Percentiles rank a stretch among this genome's conserved stretches.
These are phyloP conservation scores for Channa maculata DNA, from an alignment of 2,113 vertebrate species.

Conservation along the genomic window DNA sequence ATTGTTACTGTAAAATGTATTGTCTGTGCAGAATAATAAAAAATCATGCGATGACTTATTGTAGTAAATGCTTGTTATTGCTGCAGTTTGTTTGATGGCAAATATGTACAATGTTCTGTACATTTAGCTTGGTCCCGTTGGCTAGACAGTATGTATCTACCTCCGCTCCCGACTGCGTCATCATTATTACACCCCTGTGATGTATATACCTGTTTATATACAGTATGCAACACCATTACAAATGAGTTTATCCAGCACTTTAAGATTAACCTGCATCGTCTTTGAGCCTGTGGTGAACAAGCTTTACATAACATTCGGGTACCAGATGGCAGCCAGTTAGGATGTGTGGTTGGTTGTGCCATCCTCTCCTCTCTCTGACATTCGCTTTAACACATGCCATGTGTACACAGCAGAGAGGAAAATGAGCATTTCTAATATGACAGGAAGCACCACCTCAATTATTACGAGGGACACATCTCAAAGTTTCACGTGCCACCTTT, in stretches of 20 bases:
- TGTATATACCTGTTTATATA: slow-evolving; percentile 33
- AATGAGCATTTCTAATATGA: slow-evolving; percentile 20
- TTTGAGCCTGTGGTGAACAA: slow-evolving; percentile 10
- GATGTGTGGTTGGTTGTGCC: slow-evolving; percentile 22
- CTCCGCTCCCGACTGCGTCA: slow-evolving; percentile 12
- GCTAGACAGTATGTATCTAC: slow-evolving; percentile 2
- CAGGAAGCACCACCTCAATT: slow-evolving; percentile 15
- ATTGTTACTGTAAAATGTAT: slow-evolving; percentile 31
- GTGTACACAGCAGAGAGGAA: slow-evolving; percentile 34
- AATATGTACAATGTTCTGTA: slow-evolving; percentile 66
- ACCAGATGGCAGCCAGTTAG: slow-evolving; percentile 74
- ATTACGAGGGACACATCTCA: slow-evolving; percentile 10
- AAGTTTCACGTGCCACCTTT: slow-evolving; percentile 33
- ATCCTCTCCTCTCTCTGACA: slow-evolving; percentile 44
- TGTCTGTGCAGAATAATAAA: slow-evolving; percentile 52
- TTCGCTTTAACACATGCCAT: slow-evolving; percentile 50
- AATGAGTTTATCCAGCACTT: slow-evolving; percentile 24
- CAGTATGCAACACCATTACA: slow-evolving; percentile 37
- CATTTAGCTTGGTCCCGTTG: slow-evolving; percentile 20
- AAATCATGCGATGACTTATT: slow-evolving; percentile 56
- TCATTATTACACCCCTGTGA: slow-evolving; percentile 19
- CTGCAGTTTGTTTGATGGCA: slow-evolving; percentile 50
- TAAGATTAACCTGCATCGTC: slow-evolving; percentile 51
- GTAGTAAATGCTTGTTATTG: slow-evolving; percentile 54
- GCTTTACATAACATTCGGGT: slow-evolving; percentile 50